These are phyloP conservation scores for Gadopsis bispinosus DNA, from an alignment of 2,797 vertebrate genomes.

Conservation along the genomic window DNA sequence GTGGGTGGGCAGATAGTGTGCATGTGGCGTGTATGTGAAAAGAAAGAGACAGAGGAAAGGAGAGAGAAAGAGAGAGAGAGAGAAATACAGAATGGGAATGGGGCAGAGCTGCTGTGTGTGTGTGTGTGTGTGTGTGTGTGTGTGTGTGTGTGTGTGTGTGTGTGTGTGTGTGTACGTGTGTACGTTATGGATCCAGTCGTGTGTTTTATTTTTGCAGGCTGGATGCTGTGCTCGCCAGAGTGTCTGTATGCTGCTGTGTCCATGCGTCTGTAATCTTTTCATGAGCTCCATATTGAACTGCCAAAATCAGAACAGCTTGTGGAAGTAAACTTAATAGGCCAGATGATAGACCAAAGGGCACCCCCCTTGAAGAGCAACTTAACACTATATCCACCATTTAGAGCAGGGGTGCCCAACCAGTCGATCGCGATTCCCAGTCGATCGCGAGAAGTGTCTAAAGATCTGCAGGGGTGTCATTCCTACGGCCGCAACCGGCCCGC, in stretches of 20 bases:
- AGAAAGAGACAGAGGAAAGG: constrained; percentile 3
- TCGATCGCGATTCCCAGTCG: no score
- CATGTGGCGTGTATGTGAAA: constrained; percentile 2
- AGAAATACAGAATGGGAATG: neutral
- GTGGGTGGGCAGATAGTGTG: constrained; percentile 31
- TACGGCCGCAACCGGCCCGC: no score
- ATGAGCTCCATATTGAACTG: constrained; percentile 11
- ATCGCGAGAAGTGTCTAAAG: no score
- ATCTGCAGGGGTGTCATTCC: no score
- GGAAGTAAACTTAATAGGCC: constrained; percentile 6
- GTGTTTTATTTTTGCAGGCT: constrained; percentile 24
- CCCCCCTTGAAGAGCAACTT: neutral
- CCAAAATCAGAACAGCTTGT: constrained; percentile 20
- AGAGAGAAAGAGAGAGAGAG: neutral
- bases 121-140: constrained; percentile 9
- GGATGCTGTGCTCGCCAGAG: neutral
- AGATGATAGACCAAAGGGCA: constrained; percentile 10
- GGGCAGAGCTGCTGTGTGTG: constrained; percentile 3
- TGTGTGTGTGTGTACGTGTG: neutral
- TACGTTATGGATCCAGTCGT: neutral
- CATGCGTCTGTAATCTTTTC: neutral
- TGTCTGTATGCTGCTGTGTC: constrained; percentile 15
- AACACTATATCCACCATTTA: neutral
- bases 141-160: constrained; percentile 14
- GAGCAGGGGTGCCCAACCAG: no score